These are phyloP conservation scores for Diadema setosum DNA, from an alignment of 35 echinoderm and acorn worm genomes.

Conservation along the genomic window DNA sequence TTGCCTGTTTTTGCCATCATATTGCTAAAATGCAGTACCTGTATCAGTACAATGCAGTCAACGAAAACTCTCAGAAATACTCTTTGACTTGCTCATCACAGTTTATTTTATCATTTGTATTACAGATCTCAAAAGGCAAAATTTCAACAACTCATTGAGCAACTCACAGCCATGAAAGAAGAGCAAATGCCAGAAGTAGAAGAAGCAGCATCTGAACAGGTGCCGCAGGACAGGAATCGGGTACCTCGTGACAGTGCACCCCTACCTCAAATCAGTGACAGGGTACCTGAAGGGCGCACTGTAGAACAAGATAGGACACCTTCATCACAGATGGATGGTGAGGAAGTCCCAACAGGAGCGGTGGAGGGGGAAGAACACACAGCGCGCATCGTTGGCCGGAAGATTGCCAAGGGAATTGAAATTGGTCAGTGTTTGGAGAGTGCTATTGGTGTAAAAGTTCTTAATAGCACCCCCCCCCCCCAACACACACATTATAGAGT, in stretches of 20 bases:
- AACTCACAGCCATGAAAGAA: slow-evolving; percentile 56
- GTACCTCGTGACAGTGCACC: background rate
- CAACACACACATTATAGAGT: too few species aligned
- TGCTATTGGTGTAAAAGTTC: too few species aligned
- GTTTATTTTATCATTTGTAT: too few species aligned
- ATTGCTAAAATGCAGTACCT: too few species aligned
- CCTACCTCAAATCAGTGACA: background rate
- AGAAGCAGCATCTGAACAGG: background rate
- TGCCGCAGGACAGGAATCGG: background rate
- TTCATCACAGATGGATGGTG: background rate
- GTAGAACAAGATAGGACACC: slow-evolving; percentile 16
- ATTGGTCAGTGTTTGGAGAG: slow-evolving; percentile 16
- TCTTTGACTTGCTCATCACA: too few species aligned
- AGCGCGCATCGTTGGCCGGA: background rate
- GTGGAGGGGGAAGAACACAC: slow-evolving; percentile 2
- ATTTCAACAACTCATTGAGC: slow-evolving; percentile 46
- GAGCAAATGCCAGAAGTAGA: slow-evolving; percentile 5
- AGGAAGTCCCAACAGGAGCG: background rate
- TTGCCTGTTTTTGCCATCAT: too few species aligned
- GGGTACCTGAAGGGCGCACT: background rate
- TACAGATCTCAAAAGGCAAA: background rate
- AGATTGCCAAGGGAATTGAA: slow-evolving; percentile 47
- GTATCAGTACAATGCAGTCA: too few species aligned
- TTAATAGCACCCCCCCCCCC: too few species aligned
- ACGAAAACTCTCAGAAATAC: too few species aligned